phyloP scores from a whole-genome alignment of 2,113 vertebrate species.

The Melanerpes formicivorus region DNA sequence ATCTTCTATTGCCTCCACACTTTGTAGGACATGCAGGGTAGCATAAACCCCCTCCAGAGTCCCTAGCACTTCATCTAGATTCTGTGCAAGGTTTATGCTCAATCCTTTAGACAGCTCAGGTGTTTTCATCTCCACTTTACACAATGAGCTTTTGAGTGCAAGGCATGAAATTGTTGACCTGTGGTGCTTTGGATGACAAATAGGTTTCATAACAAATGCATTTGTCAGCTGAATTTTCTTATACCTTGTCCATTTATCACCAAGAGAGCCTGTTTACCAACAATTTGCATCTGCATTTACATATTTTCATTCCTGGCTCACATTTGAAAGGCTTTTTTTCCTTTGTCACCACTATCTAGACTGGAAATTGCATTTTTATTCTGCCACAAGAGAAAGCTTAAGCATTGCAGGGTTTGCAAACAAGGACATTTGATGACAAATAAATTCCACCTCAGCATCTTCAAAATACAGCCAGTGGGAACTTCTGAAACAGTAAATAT shows the following conservation, averaged over 20 bases:
- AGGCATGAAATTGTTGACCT: background rate
- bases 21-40: background rate
- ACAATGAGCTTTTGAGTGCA: background rate
- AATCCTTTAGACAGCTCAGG: background rate
- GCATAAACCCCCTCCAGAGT: background rate
- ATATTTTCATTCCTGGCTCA: background rate
- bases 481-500: background rate
- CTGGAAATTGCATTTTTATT: background rate
- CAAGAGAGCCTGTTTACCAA: background rate
- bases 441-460: background rate
- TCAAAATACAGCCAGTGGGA: background rate
- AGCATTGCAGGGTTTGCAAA: background rate
- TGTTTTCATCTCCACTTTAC: background rate
- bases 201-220: background rate
- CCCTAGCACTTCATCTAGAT: background rate
- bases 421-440: background rate
- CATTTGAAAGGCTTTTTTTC: background rate
- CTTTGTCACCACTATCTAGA: background rate
- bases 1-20: background rate
- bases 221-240: slow-evolving; percentile 4
- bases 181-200: background rate
- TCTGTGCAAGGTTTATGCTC: background rate
- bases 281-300: background rate
- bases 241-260: background rate
- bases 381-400: background rate